Percentiles rank a stretch among this genome's conserved stretches.
Conservation (phyloP, 2,888 invertebrate species). For the Xylota sylvarum region DNA sequence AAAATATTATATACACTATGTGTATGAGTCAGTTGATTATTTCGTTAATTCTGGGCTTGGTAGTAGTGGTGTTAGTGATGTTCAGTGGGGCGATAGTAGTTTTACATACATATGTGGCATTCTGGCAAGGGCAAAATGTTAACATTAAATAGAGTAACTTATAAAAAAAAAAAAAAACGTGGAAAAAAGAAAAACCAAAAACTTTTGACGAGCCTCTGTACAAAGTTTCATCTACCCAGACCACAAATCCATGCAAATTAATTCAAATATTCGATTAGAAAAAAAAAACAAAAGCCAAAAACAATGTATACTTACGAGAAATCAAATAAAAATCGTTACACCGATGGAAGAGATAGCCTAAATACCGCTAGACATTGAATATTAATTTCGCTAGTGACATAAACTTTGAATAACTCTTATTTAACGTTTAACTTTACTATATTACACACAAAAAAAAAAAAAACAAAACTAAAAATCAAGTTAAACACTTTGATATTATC, state of each 20-base stretch:
- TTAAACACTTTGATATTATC: no score
- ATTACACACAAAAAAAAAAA: no score
- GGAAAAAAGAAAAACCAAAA: not conserved
- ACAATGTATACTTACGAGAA: not conserved
- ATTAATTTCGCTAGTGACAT: no score
- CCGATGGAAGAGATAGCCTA: no score
- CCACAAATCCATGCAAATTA: slow-evolving; percentile 6
- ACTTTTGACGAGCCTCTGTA: not conserved
- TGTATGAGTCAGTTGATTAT: not conserved
- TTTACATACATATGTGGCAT: no score
- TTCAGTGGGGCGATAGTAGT: no score
- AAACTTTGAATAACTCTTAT: no score
- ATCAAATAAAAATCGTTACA: not conserved
- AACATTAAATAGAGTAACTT: not conserved
- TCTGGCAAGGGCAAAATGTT: not conserved
- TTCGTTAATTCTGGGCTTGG: not conserved
- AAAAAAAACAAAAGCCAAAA: not conserved
- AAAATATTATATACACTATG: not conserved
- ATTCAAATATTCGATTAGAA: not conserved
- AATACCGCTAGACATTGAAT: no score
- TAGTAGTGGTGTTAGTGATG: not conserved
- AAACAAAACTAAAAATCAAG: no score
- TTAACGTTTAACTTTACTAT: no score
- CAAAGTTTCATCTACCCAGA: slow-evolving; percentile 4
- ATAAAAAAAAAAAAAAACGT: not conserved